A percentile compares a stretch with the other conserved stretches of the same genome.
phyloP scores from a whole-genome alignment of 1,140 invertebrate genomes.

The Meloidogyne exigua region DNA sequence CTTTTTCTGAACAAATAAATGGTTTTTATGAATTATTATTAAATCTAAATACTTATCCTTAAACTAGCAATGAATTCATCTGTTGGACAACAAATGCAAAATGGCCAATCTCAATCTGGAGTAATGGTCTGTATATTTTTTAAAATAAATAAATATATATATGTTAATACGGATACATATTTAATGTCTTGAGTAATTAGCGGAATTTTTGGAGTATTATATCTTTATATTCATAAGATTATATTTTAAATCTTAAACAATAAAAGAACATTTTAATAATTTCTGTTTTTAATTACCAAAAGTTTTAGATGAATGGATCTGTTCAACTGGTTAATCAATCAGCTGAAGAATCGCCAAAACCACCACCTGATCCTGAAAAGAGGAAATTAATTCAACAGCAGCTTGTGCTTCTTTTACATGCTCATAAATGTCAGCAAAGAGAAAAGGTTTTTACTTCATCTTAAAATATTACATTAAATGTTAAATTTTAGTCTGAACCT shows the following conservation, averaged over 20 bases:
- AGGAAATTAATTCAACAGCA: constrained; percentile 96
- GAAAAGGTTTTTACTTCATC: constrained; percentile 67
- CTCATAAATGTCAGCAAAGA: constrained; percentile 92
- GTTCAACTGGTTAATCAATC: background rate
- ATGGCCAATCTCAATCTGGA: background rate
- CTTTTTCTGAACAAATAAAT: background rate
- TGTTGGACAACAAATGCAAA: background rate
- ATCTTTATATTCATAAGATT: too few species aligned
- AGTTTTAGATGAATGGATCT: background rate
- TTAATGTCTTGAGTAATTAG: too few species aligned
- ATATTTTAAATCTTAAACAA: too few species aligned
- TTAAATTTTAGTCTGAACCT: background rate
- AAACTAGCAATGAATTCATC: too few species aligned
- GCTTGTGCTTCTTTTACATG: constrained; percentile 88
- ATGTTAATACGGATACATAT: too few species aligned
- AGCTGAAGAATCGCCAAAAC: background rate
- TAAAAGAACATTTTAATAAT: too few species aligned
- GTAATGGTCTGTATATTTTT: background rate
- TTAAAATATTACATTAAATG: background rate
- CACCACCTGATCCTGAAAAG: constrained; percentile 81
- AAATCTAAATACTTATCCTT: too few species aligned
- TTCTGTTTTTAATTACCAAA: too few species aligned
- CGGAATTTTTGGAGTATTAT: too few species aligned
- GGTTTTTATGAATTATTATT: too few species aligned
- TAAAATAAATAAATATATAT: too few species aligned